Evolutionary conservation across 1,140 invertebrate genomes (phyloP), one percentile per base, ranked within the genome.

Genomic region (Sinonovacula constricta): DNA sequence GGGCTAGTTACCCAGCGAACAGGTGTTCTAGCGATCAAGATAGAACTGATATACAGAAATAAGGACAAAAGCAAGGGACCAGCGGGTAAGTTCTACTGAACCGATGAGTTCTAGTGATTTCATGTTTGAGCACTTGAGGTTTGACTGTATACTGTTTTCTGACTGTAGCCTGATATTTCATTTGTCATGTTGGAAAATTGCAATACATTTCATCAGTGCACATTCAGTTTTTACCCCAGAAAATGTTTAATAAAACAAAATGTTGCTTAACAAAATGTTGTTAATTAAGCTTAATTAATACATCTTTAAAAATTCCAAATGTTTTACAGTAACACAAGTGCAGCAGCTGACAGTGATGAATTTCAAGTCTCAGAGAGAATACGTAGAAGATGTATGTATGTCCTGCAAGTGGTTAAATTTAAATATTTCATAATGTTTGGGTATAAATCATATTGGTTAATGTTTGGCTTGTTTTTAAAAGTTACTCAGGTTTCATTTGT

Each of bases 361-460:
- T 88, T 89, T 78, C 85, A 88, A 54, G 82, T 89, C 36, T 79
- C 82, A 30, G 85, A 90, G 57, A 88, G 85, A 72, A 88, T 90
- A 26, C 89, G 88, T 71, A 82, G 84, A 59, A 83, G 83, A 72
- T 83, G 89, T 89, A 88, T 85, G 89, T 86, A 60, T 15, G 2
- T 15, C 12, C 15, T 12, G 39, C 7, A 65, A 0, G 12, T 49
- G 15, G 1, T 2, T 14, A 49, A 49, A 14, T 67, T 51, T 14
- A 0, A 24, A 15, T 15, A 62, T 30, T 12, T 62, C 26, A 51
- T 7, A 18, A 18, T 22, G 12, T 33, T 26, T 1, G 65, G 22
- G 12, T 49, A 67, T 49, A 49, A 28, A 0, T 26, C 12, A 28
- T 22, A 3, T 53, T 49, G 18, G 22, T 18, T 45, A 49, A 22